Evolutionary conservation across 1,140 invertebrate species (phyloP).

Genomic region (Papilio polyxenes): DNA sequence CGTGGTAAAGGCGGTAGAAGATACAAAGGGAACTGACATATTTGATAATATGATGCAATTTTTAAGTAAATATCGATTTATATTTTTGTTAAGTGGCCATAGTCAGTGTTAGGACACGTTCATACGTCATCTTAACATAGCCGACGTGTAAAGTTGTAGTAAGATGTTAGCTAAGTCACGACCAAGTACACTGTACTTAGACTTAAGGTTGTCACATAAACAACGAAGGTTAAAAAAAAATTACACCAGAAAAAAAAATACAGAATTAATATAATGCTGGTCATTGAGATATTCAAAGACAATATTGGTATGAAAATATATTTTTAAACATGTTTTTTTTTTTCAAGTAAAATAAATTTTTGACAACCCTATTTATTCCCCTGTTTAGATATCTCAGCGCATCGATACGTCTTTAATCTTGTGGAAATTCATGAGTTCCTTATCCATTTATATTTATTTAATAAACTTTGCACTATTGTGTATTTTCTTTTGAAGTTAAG

Average conservation of each 20-base stretch:
- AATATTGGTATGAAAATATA: too few species aligned
- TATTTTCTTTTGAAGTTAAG: conserved; percentile 4
- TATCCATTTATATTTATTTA: conserved; percentile 2
- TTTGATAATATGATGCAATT: neutral
- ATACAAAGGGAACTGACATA: too few species aligned
- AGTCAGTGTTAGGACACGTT: neutral
- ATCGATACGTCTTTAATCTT: neutral
- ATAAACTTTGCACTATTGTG: neutral
- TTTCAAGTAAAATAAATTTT: neutral
- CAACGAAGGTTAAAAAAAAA: neutral
- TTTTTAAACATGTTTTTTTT: neutral
- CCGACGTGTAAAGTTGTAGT: conserved; percentile 27
- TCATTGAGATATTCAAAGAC: too few species aligned
- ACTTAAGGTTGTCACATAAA: conserved; percentile 4
- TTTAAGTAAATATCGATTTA: neutral
- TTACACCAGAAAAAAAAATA: too few species aligned
- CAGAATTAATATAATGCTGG: too few species aligned
- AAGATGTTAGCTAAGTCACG: conserved; percentile 17
- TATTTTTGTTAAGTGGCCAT: neutral
- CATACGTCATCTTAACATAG: conserved; percentile 3
- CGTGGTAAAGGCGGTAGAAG: too few species aligned
- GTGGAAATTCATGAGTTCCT: conserved; percentile 8
- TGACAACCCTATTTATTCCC: neutral
- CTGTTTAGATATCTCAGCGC: neutral
- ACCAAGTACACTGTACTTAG: neutral